phyloP scores from a whole-genome alignment of 1,140 invertebrate species.

The Phthorimaea operculella region DNA sequence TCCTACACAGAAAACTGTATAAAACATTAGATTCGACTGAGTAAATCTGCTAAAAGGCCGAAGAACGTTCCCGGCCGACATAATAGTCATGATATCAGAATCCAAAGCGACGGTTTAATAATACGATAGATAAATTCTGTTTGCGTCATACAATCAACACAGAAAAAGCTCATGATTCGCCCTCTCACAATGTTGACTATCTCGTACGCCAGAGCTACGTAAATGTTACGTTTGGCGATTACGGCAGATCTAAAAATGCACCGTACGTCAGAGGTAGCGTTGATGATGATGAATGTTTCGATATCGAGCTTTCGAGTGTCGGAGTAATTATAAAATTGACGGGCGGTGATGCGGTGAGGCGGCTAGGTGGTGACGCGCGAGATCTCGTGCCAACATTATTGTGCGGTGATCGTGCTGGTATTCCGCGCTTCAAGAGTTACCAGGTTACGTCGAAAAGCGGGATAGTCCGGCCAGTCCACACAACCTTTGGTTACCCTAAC shows the following conservation, averaged over 20 bases:
- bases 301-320: constrained; percentile 47
- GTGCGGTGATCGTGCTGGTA: neutral
- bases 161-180: neutral
- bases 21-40: too few relatives aligned
- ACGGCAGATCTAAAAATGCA: constrained; percentile 37
- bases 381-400: neutral
- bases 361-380: neutral
- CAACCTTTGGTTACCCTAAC: too few relatives aligned
- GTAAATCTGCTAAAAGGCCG: too few relatives aligned
- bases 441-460: too few relatives aligned
- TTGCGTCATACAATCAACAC: too few relatives aligned
- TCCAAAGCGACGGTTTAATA: too few relatives aligned
- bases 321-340: constrained; percentile 56
- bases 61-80: too few relatives aligned
- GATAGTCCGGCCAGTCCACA: too few relatives aligned
- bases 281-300: constrained; percentile 44
- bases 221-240: constrained; percentile 35
- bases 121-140: too few relatives aligned
- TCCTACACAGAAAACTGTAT: neutral
- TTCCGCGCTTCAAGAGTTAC: too few relatives aligned
- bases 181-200: neutral
- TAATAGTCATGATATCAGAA: too few relatives aligned
- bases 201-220: constrained; percentile 19
- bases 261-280: constrained; percentile 34
- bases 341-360: constrained; percentile 31